These are phyloP conservation scores for Zaprionus nigranus DNA, from an alignment of 1,140 invertebrate genomes.

Conservation along the genomic window DNA sequence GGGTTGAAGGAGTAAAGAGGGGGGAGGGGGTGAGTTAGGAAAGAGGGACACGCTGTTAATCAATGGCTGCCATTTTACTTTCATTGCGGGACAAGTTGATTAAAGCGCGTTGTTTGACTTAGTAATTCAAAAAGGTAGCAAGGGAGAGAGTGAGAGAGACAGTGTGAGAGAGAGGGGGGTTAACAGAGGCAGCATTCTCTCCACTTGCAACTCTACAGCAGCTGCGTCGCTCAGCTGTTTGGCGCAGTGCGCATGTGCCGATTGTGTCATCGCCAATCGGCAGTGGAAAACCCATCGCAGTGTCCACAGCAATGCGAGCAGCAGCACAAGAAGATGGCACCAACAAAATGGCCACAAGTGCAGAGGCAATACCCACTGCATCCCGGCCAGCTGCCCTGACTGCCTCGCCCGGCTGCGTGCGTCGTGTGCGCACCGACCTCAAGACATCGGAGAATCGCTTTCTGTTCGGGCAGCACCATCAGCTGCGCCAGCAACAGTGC, in stretches of 20 bases:
- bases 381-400: constrained; percentile 18
- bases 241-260: constrained; percentile 72
- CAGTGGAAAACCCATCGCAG: constrained; percentile 1
- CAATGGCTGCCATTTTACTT: constrained; percentile 68
- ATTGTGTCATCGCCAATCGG: constrained; percentile 76
- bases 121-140: constrained; percentile 34
- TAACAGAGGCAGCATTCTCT: neutral
- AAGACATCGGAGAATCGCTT: constrained; percentile 81
- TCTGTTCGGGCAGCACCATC: constrained; percentile 38
- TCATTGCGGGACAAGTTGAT: constrained; percentile 61
- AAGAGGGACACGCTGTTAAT: constrained; percentile 42
- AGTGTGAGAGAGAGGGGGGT: neutral
- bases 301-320: constrained; percentile 2
- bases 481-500: constrained; percentile 31
- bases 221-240: constrained; percentile 63
- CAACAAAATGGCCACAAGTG: constrained; percentile 25
- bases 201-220: constrained; percentile 45
- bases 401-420: constrained; percentile 84
- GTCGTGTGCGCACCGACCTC: constrained; percentile 83
- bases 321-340: neutral
- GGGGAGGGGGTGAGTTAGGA: neutral
- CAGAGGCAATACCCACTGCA: constrained; percentile 17
- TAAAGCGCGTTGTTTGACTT: constrained; percentile 32
- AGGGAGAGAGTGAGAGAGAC: neutral
- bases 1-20: neutral